A percentile compares a stretch with the other conserved stretches of the same genome.
phyloP scores from a whole-genome alignment of 2,888 invertebrate species.

The Tipula lateralis region DNA sequence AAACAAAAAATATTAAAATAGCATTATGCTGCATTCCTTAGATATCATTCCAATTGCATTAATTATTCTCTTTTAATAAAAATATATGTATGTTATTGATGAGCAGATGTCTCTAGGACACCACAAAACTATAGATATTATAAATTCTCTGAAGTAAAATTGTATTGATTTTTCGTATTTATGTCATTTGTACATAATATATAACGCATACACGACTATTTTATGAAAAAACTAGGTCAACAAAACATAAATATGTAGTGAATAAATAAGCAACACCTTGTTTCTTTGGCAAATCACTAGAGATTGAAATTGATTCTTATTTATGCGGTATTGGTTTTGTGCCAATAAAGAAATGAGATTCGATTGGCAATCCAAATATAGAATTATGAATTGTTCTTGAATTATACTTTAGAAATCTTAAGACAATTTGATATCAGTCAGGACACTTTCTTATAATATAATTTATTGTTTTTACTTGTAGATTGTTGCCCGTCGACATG shows the following conservation, averaged over 20 bases:
- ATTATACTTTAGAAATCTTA: too few species aligned
- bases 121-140: not conserved
- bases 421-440: too few species aligned
- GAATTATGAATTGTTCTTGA: too few species aligned
- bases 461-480: slow-evolving; percentile 42
- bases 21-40: not conserved
- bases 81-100: not conserved
- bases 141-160: not conserved
- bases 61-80: not conserved
- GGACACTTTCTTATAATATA: not conserved
- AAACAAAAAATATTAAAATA: too few species aligned
- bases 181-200: not conserved
- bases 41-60: not conserved
- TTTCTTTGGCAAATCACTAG: not conserved
- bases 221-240: not conserved
- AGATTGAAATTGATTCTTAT: not conserved
- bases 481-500: slow-evolving; percentile 87
- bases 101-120: not conserved
- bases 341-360: too few species aligned
- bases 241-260: not conserved
- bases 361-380: too few species aligned
- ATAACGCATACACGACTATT: not conserved
- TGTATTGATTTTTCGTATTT: not conserved
- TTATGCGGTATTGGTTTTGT: not conserved
- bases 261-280: not conserved